A percentile compares a stretch with the other conserved stretches of the same genome.
phyloP scores from a whole-genome alignment of 2,888 invertebrate species.

The Scrobipalpa costella region DNA sequence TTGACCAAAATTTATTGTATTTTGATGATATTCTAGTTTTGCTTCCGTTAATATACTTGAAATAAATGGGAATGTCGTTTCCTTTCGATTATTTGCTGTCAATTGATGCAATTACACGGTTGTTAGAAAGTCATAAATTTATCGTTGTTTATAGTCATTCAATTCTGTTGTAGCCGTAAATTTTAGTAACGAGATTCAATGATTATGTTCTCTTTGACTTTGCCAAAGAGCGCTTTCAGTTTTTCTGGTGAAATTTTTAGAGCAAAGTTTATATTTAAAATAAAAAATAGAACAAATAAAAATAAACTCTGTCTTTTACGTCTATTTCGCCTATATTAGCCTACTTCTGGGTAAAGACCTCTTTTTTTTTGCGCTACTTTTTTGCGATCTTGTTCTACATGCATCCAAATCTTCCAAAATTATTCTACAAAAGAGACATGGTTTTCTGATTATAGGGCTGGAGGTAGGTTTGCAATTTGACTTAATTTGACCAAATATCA shows the following conservation, averaged over 20 bases:
- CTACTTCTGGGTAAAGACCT: no score
- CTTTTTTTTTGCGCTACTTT: no score
- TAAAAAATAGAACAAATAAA: no score
- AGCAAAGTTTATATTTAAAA: no score
- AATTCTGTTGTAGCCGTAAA: slow-evolving; percentile 1
- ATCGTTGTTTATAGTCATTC: slow-evolving; percentile 6
- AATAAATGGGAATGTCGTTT: slow-evolving; percentile 22
- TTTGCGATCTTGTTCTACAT: no score
- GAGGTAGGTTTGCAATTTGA: no score
- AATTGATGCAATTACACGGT: slow-evolving; percentile 25
- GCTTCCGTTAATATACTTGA: slow-evolving; percentile 30
- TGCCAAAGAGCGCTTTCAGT: background rate
- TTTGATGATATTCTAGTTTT: slow-evolving; percentile 26
- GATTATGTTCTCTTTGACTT: background rate
- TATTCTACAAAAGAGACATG: no score
- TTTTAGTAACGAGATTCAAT: slow-evolving; percentile 1
- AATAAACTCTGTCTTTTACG: no score
- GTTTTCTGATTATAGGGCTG: no score
- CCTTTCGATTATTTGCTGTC: slow-evolving; percentile 24
- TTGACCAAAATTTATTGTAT: slow-evolving; percentile 1
- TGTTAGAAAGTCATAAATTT: slow-evolving; percentile 20
- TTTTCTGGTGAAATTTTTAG: background rate
- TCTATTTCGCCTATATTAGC: no score
- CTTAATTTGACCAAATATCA: no score
- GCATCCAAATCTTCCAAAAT: no score